Evolutionary conservation across 1,140 invertebrate species (phyloP).

Genomic region (Dendrolimus punctatus): DNA sequence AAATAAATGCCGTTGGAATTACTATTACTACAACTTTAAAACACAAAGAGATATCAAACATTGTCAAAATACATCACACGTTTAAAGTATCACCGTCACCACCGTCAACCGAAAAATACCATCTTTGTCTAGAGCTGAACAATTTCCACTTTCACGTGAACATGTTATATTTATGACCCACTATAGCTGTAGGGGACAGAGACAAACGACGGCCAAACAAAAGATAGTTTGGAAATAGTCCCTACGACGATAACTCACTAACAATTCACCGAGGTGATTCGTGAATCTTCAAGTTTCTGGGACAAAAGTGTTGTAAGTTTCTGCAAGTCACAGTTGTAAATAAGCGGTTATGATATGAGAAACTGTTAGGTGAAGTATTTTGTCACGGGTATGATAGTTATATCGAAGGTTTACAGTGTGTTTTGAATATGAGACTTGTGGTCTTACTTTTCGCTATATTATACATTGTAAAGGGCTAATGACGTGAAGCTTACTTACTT

Average conservation of each 20-base stretch:
- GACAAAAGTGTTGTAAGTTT: too few relatives aligned
- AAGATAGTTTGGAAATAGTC: slow-evolving; percentile 25
- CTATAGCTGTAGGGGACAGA: slow-evolving; percentile 28
- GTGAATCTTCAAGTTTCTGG: not conserved
- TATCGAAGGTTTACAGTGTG: not conserved
- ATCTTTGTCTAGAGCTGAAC: slow-evolving; percentile 12
- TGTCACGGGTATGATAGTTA: not conserved
- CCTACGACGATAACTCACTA: slow-evolving; percentile 1
- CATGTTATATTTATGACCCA: slow-evolving; percentile 27
- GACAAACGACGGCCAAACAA: slow-evolving; percentile 35
- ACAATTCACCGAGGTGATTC: not conserved
- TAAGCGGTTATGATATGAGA: not conserved
- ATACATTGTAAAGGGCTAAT: too few relatives aligned
- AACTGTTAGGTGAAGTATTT: slow-evolving; percentile 1
- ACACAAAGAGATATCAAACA: too few relatives aligned
- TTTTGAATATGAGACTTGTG: too few relatives aligned
- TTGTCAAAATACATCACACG: too few relatives aligned
- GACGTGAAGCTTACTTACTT: too few relatives aligned
- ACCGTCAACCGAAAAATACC: slow-evolving; percentile 3
- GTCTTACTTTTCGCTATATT: too few relatives aligned
- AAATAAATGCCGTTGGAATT: too few relatives aligned
- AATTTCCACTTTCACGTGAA: slow-evolving; percentile 22
- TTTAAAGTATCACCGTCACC: too few relatives aligned
- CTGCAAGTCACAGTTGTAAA: too few relatives aligned
- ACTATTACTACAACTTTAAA: too few relatives aligned